A percentile compares a stretch with the other conserved stretches of the same genome.
Evolutionary conservation across 2,113 vertebrate genomes (phyloP).

Genomic region (Coregonus clupeaformis): DNA sequence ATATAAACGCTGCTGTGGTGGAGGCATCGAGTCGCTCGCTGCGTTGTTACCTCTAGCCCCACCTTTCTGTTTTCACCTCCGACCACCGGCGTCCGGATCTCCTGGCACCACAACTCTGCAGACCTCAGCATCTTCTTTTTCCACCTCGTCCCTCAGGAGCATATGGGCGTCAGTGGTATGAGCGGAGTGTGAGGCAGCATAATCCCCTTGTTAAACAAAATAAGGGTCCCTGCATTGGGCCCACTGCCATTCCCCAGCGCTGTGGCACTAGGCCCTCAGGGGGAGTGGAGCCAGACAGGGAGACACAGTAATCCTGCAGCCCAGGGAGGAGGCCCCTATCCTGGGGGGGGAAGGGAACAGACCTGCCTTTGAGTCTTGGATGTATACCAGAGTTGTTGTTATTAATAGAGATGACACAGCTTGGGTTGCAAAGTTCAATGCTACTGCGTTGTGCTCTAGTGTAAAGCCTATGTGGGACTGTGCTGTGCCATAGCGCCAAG

Average conservation of each 20-base stretch:
- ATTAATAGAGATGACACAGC: slow-evolving; percentile 28
- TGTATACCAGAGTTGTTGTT: slow-evolving; percentile 22
- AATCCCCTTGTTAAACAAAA: slow-evolving; percentile 64
- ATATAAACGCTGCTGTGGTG: slow-evolving; percentile 12
- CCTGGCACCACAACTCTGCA: background rate
- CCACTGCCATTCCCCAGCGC: slow-evolving; percentile 25
- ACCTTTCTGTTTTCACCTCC: slow-evolving; percentile 27
- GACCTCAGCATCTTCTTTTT: slow-evolving; percentile 35
- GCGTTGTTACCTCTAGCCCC: background rate
- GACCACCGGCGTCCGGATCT: slow-evolving; percentile 32
- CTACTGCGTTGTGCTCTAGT: too few relatives aligned
- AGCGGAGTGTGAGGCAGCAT: slow-evolving; percentile 51
- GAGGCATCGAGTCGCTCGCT: background rate
- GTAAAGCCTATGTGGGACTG: too few relatives aligned
- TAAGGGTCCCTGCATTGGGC: slow-evolving; percentile 39
- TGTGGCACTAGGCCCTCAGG: slow-evolving; percentile 23
- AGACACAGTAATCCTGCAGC: slow-evolving; percentile 33
- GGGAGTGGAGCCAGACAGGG: slow-evolving; percentile 19
- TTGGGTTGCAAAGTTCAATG: background rate
- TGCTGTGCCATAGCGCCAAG: too few relatives aligned
- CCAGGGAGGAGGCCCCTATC: slow-evolving; percentile 19
- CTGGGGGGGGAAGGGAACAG: background rate
- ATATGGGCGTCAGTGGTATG: slow-evolving; percentile 47
- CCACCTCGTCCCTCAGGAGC: slow-evolving; percentile 35
- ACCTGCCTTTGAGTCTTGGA: slow-evolving; percentile 29